Evolutionary conservation across 2,797 vertebrate species (phyloP).

Genomic region (Danio choprae): DNA sequence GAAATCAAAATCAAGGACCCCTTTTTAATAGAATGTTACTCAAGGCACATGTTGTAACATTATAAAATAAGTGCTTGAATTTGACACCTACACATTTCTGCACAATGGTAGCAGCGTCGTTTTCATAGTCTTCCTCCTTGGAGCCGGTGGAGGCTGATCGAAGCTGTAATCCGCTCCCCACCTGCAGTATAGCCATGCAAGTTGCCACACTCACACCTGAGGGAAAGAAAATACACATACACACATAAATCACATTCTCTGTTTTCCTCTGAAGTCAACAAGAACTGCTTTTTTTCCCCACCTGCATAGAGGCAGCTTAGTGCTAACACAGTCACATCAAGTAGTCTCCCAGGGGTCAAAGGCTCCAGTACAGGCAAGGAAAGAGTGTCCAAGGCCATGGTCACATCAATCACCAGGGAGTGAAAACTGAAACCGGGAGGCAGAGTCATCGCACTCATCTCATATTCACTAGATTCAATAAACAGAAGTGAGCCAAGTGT

Average conservation of each 20-base stretch:
- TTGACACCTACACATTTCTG: slow-evolving; percentile 95
- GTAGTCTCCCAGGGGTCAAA: slow-evolving; percentile 90
- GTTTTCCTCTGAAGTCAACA: not conserved
- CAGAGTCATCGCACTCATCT: not conserved
- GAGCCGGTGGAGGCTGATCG: slow-evolving; percentile 92
- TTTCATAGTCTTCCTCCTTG: slow-evolving; percentile 99
- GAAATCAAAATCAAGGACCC: no score
- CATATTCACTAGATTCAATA: not conserved
- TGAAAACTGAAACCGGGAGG: slow-evolving; percentile 83
- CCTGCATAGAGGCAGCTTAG: slow-evolving; percentile 98
- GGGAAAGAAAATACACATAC: not conserved
- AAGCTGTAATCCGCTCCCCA: slow-evolving; percentile 93
- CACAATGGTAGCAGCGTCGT: slow-evolving; percentile 96
- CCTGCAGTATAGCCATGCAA: slow-evolving; percentile 98
- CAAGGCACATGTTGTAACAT: no score
- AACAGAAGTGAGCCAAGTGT: not conserved
- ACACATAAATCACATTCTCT: not conserved
- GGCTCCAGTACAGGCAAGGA: slow-evolving; percentile 96
- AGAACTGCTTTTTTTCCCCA: slow-evolving; percentile 58
- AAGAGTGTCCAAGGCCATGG: slow-evolving; percentile 97
- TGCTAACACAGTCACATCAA: slow-evolving; percentile 96
- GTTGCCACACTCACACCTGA: slow-evolving; percentile 98
- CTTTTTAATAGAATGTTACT: no score
- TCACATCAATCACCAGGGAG: slow-evolving; percentile 97
- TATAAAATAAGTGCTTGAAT: not conserved